These are phyloP conservation scores for Amblyraja radiata DNA, from an alignment of 2,797 vertebrate genomes.

Conservation along the genomic window DNA sequence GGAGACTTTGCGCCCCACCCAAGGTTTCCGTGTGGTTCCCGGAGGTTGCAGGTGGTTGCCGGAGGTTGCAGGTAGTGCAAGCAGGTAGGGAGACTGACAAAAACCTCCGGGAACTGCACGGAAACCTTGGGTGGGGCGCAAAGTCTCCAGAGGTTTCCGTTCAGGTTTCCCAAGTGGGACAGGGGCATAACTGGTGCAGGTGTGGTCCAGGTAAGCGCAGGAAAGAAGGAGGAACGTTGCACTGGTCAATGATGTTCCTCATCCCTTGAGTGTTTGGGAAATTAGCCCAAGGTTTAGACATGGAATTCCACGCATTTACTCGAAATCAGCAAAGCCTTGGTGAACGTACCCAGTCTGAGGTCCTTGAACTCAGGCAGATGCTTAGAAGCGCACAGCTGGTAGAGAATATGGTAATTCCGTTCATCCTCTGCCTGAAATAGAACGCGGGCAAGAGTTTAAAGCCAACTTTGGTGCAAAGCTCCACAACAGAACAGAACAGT, in stretches of 20 bases:
- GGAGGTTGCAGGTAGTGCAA: too few species aligned
- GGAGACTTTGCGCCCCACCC: too few species aligned
- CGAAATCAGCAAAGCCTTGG: background rate
- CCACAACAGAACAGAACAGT: background rate
- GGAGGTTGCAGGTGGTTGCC: too few species aligned
- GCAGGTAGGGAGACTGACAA: too few species aligned
- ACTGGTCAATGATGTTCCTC: too few species aligned
- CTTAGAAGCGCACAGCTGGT: constrained; percentile 92
- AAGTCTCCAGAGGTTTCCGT: too few species aligned
- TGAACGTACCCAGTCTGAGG: constrained; percentile 75
- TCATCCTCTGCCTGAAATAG: constrained; percentile 88
- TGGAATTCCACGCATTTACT: background rate
- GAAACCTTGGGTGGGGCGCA: too few species aligned
- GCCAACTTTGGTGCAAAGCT: background rate
- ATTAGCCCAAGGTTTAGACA: background rate
- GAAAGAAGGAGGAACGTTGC: background rate
- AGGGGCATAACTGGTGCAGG: background rate
- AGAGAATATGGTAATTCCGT: constrained; percentile 97
- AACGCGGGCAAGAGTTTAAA: constrained; percentile 35
- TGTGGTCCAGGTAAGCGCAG: background rate
- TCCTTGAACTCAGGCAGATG: constrained; percentile 80
- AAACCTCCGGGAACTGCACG: too few species aligned
- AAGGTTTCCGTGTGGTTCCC: too few species aligned
- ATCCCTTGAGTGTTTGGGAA: background rate
- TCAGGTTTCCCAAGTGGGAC: too few species aligned